Conservation (phyloP, 2,888 invertebrate species). For the Heliconius sara region DNA sequence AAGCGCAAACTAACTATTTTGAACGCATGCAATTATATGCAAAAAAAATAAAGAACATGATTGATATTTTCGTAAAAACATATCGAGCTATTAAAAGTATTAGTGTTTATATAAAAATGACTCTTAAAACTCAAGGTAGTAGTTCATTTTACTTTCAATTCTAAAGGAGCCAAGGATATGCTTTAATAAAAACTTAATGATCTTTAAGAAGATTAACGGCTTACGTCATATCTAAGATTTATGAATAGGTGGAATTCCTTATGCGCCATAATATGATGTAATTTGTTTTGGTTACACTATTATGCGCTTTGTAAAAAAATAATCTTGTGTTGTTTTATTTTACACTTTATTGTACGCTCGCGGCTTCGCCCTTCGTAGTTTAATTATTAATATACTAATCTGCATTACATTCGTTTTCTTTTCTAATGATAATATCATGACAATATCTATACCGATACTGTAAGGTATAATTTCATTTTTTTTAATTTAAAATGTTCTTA, state of each 20-base stretch:
- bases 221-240: slow-evolving; percentile 34
- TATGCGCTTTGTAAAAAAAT: not conserved
- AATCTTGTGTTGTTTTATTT: not conserved
- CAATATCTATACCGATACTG: too few species aligned
- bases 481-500: too few species aligned
- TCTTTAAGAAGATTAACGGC: slow-evolving; percentile 26
- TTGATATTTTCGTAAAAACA: too few species aligned
- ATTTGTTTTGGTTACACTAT: slow-evolving; percentile 2
- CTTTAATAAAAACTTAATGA: slow-evolving; percentile 25
- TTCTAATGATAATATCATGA: too few species aligned
- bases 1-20: too few species aligned
- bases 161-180: not conserved
- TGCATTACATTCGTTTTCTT: too few species aligned
- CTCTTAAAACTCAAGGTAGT: not conserved
- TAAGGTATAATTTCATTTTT: too few species aligned
- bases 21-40: too few species aligned
- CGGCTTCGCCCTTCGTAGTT: too few species aligned
- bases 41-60: not conserved
- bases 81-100: not conserved
- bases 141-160: slow-evolving; percentile 1
- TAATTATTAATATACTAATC: too few species aligned
- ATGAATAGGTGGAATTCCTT: slow-evolving; percentile 28
- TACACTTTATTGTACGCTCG: too few species aligned
- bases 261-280: slow-evolving; percentile 26
- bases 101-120: not conserved